phyloP scores from a whole-genome alignment of 2,888 invertebrate species.

The Dryocosmus kuriphilus region DNA sequence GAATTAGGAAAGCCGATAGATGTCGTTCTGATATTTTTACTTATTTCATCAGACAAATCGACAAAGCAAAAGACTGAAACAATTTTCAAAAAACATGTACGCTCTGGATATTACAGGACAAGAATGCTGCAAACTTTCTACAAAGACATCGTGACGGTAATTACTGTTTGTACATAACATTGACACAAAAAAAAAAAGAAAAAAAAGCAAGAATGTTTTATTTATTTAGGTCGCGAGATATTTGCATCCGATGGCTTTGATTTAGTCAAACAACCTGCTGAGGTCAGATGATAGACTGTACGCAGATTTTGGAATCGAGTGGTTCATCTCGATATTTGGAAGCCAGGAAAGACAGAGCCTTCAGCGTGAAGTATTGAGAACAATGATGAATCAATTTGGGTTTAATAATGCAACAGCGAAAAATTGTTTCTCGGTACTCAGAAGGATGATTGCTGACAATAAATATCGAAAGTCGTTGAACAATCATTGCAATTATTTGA shows the following conservation, averaged over 20 bases:
- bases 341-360: slow-evolving; percentile 64
- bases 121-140: slow-evolving; percentile 79
- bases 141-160: slow-evolving; percentile 67
- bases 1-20: slow-evolving; percentile 82
- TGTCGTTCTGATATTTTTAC: slow-evolving; percentile 83
- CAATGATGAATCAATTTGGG: slow-evolving; percentile 70
- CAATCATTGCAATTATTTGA: slow-evolving; percentile 81
- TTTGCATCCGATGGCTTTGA: slow-evolving; percentile 66
- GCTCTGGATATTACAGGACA: slow-evolving; percentile 81
- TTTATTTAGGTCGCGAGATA: slow-evolving; percentile 65
- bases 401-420: slow-evolving; percentile 70
- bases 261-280: slow-evolving; percentile 68
- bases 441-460: slow-evolving; percentile 65
- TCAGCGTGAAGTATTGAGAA: slow-evolving; percentile 72
- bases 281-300: slow-evolving; percentile 67
- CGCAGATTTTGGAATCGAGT: slow-evolving; percentile 70
- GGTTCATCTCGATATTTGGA: slow-evolving; percentile 70
- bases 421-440: slow-evolving; percentile 68
- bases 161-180: not conserved
- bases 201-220: not conserved
- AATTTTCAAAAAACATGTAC: slow-evolving; percentile 82
- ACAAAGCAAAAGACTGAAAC: slow-evolving; percentile 82
- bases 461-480: slow-evolving; percentile 76
- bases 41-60: slow-evolving; percentile 75
- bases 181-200: no score